Evolutionary conservation across 2,888 invertebrate species (phyloP), one percentile per base, ranked within the genome.

Genomic region (Caenorhabditis japonica): DNA sequence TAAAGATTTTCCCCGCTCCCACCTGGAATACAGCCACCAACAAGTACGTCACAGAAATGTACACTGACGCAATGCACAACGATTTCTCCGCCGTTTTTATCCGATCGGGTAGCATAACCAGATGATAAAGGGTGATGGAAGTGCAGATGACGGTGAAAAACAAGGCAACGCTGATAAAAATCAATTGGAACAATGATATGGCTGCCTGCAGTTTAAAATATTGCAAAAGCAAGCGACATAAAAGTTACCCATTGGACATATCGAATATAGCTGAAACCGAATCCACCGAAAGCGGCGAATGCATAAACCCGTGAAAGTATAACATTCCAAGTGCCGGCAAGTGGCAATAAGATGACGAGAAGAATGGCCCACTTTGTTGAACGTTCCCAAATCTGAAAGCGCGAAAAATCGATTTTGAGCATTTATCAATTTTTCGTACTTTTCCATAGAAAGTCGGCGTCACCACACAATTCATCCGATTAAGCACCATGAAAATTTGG

Each of bases 401-500:
- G 23, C 8, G 10, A 12, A 21, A 8, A 19, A 46, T 27, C 15
- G 43, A 43, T 1, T 38, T n/a, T n/a, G n/a, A n/a, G n/a, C n/a
- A n/a, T n/a, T n/a, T n/a, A n/a, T n/a, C n/a, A n/a, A n/a, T n/a
- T n/a, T n/a, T 36, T 23, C 43, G 15, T 15, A 52, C 53, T 4
- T n/a, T 10, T 1, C 13, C 21, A 34, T 60, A 47, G 4, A 4
- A 4, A 1, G 38, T 21, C 13, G 69, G 69, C 13, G 23, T 30
- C 19, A 69, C 7, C 0, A 69, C 55, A 13, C 69, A 69, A 4
- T 47, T 34, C 69, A 69, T 69, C 25, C 69, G 30, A 43, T 69
- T 69, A 25, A 55, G 25, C 2, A 60, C 60, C 49, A 69, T 23
- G 5, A 61, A 47, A n/a, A 55, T 55, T 60, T 69, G 69, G 49